These are phyloP conservation scores for Leptonema lineaticorne DNA, from an alignment of 1,140 invertebrate species.

Conservation along the genomic window DNA sequence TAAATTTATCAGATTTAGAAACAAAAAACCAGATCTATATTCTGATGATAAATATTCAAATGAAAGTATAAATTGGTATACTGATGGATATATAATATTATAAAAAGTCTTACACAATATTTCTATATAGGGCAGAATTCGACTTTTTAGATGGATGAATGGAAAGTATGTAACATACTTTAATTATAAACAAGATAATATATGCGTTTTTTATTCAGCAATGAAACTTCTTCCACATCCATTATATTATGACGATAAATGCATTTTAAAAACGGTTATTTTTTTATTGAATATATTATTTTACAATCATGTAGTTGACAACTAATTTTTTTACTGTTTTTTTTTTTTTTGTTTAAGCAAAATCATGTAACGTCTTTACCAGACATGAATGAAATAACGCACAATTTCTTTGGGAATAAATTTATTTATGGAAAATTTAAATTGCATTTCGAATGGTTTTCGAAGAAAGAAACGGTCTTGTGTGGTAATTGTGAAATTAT, in stretches of 20 bases:
- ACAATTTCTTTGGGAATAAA: constrained; percentile 12
- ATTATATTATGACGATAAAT: neutral
- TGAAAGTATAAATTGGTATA: too few species aligned
- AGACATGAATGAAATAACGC: neutral
- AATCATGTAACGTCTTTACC: neutral
- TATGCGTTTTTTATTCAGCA: neutral
- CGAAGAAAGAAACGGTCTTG: constrained; percentile 8
- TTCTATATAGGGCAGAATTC: neutral
- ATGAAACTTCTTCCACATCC: constrained; percentile 1
- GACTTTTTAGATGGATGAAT: neutral
- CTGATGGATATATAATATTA: neutral
- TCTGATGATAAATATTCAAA: neutral
- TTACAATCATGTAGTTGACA: neutral
- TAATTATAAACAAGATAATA: constrained; percentile 4
- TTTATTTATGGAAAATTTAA: constrained; percentile 22
- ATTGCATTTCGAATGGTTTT: constrained; percentile 11
- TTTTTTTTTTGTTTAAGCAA: constrained; percentile 1
- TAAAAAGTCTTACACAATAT: neutral
- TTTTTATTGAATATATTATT: neutral
- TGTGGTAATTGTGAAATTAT: neutral
- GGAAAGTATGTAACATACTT: neutral
- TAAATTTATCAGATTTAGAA: neutral
- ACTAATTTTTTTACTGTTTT: neutral
- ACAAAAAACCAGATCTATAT: too few species aligned
- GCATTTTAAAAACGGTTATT: neutral